Evolutionary conservation across 2,888 invertebrate genomes (phyloP), one percentile per base, ranked within the genome.

Genomic region (Zaprionus lineosus): DNA sequence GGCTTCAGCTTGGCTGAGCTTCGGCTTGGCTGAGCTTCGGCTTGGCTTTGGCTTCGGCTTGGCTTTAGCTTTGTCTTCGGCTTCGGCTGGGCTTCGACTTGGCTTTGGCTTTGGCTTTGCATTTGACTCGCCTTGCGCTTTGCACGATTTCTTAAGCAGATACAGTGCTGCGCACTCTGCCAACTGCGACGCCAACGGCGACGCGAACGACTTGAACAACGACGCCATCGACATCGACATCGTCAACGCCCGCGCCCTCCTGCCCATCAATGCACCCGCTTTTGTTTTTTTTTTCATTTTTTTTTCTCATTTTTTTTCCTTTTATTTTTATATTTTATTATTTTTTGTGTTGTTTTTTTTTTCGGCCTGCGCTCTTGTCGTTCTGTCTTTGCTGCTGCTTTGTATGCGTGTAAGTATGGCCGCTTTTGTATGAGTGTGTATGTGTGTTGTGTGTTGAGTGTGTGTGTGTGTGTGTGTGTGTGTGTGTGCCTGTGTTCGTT

Each of bases 141-240:
- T 37, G 55, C 67, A 69, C 65, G 79, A 77, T 78, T 75, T 74
- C 70, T 66, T 62, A 72, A 64, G 61, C 74, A 68, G 64, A 64
- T 67, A 71, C 59, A 52, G 28, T 24, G 57, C 51, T 59, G 59
- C 37, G 51, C 61, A 57, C 57, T n/a, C n/a, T 43, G 62, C 59
- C 51, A 48, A 15, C 60, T 48, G 70, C 66, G 56, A 69, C 61
- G 65, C 62, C 58, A 62, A 52, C 66, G 41, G 58, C 62, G 55
- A 58, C 66, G 73, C 60, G 55, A 67, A 59, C 66, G 61, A 61
- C 70, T 73, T 72, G 69, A 63, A 59, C 56, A 72, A 59, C 43
- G 33, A 3, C 59, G 51, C 68, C 58, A 47, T 24, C 48, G 53
- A 11, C 52, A 36, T 12, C 46, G 61, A n/a, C 53, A 15, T 24